A percentile compares a stretch with the other conserved stretches of the same genome.
Evolutionary conservation across 2,113 vertebrate species (phyloP).

Genomic region (Nymphicus hollandicus): DNA sequence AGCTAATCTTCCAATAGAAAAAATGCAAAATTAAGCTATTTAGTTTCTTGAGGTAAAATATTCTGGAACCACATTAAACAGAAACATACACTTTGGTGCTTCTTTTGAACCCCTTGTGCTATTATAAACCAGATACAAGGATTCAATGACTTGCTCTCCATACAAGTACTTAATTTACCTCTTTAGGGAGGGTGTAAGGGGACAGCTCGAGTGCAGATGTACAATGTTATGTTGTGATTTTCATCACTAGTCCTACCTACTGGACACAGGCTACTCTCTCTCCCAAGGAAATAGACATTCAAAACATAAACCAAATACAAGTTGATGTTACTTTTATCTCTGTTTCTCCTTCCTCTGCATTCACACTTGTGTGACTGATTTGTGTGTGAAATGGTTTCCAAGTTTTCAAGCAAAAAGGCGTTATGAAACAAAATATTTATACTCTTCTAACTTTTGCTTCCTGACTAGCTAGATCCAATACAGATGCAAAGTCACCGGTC

Average conservation of each 20-base stretch:
- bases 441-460: slow-evolving; percentile 68
- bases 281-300: not conserved
- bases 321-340: slow-evolving; percentile 19
- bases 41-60: slow-evolving; percentile 53
- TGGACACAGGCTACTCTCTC: not conserved
- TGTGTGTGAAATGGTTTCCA: slow-evolving; percentile 66
- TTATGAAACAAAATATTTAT: slow-evolving; percentile 81
- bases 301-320: not conserved
- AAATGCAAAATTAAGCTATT: slow-evolving; percentile 13
- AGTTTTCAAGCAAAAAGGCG: slow-evolving; percentile 70
- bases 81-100: not conserved
- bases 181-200: not conserved
- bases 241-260: not conserved
- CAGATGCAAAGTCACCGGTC: slow-evolving; percentile 78
- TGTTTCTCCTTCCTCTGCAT: slow-evolving; percentile 28
- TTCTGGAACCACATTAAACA: not conserved
- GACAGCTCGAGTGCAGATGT: not conserved
- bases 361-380: slow-evolving; percentile 50
- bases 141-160: not conserved
- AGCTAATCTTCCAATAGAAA: slow-evolving; percentile 17
- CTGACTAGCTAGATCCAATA: slow-evolving; percentile 75
- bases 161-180: not conserved
- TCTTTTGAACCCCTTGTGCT: not conserved
- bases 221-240: not conserved
- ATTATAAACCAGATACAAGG: not conserved